phyloP scores from a whole-genome alignment of 2,888 invertebrate species.

The Plemyria rubiginata region DNA sequence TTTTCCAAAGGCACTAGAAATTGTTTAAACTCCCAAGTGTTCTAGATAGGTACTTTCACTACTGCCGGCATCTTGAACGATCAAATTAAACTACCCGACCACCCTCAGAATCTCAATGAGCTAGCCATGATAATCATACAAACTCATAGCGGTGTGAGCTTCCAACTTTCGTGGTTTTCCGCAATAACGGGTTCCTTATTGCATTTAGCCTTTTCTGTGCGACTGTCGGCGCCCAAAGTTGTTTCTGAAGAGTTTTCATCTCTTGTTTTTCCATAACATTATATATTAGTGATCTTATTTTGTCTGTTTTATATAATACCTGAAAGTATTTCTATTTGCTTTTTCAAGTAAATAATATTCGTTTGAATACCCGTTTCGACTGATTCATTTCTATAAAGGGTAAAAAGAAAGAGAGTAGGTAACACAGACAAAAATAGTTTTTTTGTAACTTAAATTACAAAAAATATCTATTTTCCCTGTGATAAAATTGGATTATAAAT shows the following conservation, averaged over 20 bases:
- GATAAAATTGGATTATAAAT: too few relatives aligned
- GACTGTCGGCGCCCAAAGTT: slow-evolving; percentile 3
- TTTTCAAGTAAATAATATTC: too few relatives aligned
- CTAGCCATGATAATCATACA: slow-evolving; percentile 6
- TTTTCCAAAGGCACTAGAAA: neutral
- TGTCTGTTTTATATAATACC: neutral
- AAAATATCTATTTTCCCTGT: too few relatives aligned
- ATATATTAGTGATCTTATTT: neutral
- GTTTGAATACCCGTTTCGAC: too few relatives aligned
- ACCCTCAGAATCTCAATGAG: slow-evolving; percentile 18
- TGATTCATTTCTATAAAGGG: too few relatives aligned
- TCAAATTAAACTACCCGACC: slow-evolving; percentile 18
- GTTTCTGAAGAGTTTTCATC: neutral
- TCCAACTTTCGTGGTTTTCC: slow-evolving; percentile 4
- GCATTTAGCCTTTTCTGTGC: neutral
- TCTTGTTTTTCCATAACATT: neutral
- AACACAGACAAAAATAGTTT: too few relatives aligned
- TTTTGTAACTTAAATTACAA: too few relatives aligned
- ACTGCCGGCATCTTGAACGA: slow-evolving; percentile 8
- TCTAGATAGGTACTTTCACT: neutral
- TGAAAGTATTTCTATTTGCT: too few relatives aligned
- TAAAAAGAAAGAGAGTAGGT: too few relatives aligned
- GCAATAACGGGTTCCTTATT: slow-evolving; percentile 9
- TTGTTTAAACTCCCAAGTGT: slow-evolving; percentile 1
- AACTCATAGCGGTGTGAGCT: slow-evolving; percentile 11